Percentiles rank a stretch among this genome's conserved stretches.
phyloP scores from a whole-genome alignment of 2,888 invertebrate genomes.

The Sacculina carcini region DNA sequence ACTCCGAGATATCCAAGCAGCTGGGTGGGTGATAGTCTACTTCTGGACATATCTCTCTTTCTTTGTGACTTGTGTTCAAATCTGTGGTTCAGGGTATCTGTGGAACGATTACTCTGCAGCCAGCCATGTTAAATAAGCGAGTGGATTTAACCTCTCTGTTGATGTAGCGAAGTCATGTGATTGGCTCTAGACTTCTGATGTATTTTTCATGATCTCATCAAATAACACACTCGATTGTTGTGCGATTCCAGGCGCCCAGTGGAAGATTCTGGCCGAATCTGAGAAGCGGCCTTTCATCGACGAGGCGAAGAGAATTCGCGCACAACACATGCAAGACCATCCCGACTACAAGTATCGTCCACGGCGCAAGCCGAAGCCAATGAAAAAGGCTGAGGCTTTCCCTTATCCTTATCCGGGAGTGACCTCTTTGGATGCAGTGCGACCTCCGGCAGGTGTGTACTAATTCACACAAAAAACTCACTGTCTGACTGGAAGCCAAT shows the following conservation, averaged over 20 bases:
- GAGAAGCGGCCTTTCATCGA: slow-evolving; percentile 85
- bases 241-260: slow-evolving; percentile 36
- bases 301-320: slow-evolving; percentile 66
- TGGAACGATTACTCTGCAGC: no score
- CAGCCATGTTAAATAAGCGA: no score
- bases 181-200: no score
- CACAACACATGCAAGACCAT: slow-evolving; percentile 68
- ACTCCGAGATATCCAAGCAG: slow-evolving; percentile 58
- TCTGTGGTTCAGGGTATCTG: no score
- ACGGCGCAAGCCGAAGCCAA: slow-evolving; percentile 24
- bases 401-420: slow-evolving; percentile 75
- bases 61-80: no score
- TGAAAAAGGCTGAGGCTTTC: slow-evolving; percentile 57
- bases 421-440: slow-evolving; percentile 25
- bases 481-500: no score
- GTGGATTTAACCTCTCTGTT: no score
- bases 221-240: no score
- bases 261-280: slow-evolving; percentile 61
- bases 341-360: slow-evolving; percentile 76
- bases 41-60: not conserved
- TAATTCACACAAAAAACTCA: no score
- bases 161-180: no score
- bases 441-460: slow-evolving; percentile 7
- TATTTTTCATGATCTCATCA: no score
- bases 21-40: slow-evolving; percentile 15